Conservation (phyloP, 2,888 invertebrate species). For the Metacarcinus magister region DNA sequence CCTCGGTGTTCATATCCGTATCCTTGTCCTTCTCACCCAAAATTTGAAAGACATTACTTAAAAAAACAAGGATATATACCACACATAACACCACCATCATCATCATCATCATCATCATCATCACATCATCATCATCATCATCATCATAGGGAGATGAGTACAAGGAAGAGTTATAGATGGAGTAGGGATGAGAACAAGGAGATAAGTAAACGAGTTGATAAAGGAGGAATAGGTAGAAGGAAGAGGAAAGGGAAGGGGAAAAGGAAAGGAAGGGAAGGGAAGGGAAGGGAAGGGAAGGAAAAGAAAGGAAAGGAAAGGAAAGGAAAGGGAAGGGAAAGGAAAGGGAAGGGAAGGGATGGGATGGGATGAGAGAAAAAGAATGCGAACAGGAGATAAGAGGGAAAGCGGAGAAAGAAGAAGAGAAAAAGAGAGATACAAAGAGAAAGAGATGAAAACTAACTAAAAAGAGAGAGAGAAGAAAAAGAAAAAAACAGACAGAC, state of each 20-base stretch:
- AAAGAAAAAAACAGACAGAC: no score
- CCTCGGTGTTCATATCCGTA: no score
- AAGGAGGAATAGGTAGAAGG: background rate
- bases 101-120: no score
- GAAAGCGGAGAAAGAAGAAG: background rate
- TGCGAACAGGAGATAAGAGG: background rate
- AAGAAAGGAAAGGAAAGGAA: background rate
- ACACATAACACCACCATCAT: no score
- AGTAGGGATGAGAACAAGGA: background rate
- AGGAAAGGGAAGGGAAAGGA: background rate
- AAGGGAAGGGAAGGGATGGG: background rate
- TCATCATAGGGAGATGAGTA: no score
- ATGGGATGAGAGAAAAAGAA: background rate
- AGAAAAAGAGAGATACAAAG: background rate
- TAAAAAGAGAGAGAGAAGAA: no score
- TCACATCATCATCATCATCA: no score
- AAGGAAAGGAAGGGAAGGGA: background rate
- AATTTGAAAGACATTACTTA: no score
- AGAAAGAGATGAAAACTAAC: background rate
- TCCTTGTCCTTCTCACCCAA: no score
- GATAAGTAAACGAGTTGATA: background rate
- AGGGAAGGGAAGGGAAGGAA: background rate
- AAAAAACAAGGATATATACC: no score
- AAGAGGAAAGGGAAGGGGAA: background rate
- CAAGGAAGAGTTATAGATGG: background rate